Evolutionary conservation across 2,113 vertebrate genomes (phyloP).

Genomic region (Neomonachus schauinslandi): DNA sequence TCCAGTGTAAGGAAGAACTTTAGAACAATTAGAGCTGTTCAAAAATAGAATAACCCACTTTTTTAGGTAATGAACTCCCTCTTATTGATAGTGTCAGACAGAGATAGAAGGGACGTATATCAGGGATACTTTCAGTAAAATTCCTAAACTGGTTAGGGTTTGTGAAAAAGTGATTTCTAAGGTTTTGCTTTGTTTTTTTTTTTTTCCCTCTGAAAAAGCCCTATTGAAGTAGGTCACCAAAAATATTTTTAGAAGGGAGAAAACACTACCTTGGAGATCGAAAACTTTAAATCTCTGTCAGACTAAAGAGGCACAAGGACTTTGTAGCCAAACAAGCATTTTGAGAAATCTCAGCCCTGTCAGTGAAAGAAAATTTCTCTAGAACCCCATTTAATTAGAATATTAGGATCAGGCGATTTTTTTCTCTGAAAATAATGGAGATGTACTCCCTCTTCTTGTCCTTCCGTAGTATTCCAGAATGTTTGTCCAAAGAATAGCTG

Average conservation of each 20-base stretch:
- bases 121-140: neutral
- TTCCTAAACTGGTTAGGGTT: neutral
- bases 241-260: slow-evolving; percentile 50
- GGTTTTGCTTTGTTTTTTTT: neutral
- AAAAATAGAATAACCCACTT: neutral
- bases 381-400: slow-evolving; percentile 51
- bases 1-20: neutral
- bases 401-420: slow-evolving; percentile 71
- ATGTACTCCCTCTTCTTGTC: slow-evolving; percentile 59
- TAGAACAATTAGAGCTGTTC: slow-evolving; percentile 8
- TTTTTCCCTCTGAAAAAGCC: neutral
- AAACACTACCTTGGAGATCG: slow-evolving; percentile 67
- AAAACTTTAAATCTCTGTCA: slow-evolving; percentile 45
- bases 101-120: neutral
- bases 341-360: slow-evolving; percentile 60
- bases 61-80: neutral
- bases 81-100: neutral
- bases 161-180: slow-evolving; percentile 19
- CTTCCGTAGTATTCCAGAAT: slow-evolving; percentile 71
- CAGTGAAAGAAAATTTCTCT: slow-evolving; percentile 62
- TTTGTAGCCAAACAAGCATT: slow-evolving; percentile 60
- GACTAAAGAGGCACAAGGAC: neutral
- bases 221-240: slow-evolving; percentile 41
- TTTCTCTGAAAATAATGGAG: slow-evolving; percentile 72
- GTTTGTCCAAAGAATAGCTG: slow-evolving; percentile 83